A percentile compares a stretch with the other conserved stretches of the same genome.
These are phyloP conservation scores for Asobara japonica DNA, from an alignment of 1,140 invertebrate genomes.

Conservation along the genomic window DNA sequence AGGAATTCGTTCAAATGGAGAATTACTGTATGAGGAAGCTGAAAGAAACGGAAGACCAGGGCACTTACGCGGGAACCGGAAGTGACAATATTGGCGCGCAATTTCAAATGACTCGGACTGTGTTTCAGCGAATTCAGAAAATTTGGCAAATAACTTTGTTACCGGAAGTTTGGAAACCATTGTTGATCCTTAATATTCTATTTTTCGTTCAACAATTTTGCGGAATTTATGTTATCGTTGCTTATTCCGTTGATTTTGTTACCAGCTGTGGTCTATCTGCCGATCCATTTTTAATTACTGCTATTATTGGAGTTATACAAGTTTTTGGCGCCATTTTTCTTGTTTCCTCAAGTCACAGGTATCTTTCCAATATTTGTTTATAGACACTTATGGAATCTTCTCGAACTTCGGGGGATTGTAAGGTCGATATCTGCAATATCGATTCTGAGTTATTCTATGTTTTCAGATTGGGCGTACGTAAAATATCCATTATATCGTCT, in stretches of 20 bases:
- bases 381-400: conserved; percentile 15
- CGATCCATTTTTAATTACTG: conserved; percentile 66
- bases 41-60: neutral
- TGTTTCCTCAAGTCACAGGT: conserved; percentile 48
- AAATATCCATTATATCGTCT: conserved; percentile 67
- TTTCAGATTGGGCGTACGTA: conserved; percentile 64
- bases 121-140: conserved; percentile 54
- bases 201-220: conserved; percentile 80
- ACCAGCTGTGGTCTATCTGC: conserved; percentile 63
- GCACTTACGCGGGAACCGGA: neutral
- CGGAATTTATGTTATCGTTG: conserved; percentile 78
- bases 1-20: conserved; percentile 80
- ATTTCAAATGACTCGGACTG: conserved; percentile 45
- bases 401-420: too few relatives aligned
- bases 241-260: conserved; percentile 75
- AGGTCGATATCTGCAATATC: too few relatives aligned
- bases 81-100: neutral
- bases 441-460: too few relatives aligned
- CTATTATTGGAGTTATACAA: conserved; percentile 65
- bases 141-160: conserved; percentile 44
- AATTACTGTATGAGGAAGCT: conserved; percentile 69
- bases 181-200: conserved; percentile 72
- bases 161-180: conserved; percentile 70
- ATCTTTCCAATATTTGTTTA: conserved; percentile 8
- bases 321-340: conserved; percentile 64